Conservation (phyloP, 2,113 vertebrate species). For the Alosa alosa region DNA sequence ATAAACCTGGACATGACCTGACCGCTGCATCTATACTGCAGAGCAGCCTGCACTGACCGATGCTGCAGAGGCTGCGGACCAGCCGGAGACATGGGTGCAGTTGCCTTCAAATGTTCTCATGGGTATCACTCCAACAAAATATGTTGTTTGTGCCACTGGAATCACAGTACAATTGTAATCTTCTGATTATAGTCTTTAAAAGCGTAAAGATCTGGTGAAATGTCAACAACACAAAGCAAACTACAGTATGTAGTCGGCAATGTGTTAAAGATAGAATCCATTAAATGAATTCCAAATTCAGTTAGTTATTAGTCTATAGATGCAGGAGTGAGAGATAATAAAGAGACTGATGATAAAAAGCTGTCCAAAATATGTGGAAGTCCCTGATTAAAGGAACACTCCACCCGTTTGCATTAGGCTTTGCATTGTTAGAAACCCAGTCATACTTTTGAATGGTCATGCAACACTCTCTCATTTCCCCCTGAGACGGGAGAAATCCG, state of each 20-base stretch:
- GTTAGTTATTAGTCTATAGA: background rate
- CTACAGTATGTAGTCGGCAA: background rate
- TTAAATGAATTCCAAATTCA: background rate
- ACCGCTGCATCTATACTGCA: background rate
- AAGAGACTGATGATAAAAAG: too few species aligned
- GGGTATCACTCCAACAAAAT: background rate
- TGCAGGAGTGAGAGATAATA: too few species aligned
- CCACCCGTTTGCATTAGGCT: too few species aligned
- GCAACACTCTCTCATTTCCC: too few species aligned
- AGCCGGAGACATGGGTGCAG: too few species aligned
- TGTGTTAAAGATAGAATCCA: background rate
- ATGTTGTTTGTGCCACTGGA: background rate
- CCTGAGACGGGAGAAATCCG: too few species aligned
- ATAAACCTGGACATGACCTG: background rate
- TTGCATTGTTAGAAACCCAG: too few species aligned
- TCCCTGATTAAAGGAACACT: too few species aligned
- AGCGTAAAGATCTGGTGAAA: background rate
- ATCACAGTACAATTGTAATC: background rate
- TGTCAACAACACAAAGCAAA: background rate
- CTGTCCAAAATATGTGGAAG: too few species aligned
- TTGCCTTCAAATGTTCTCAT: background rate
- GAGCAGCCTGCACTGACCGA: background rate
- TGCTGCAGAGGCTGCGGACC: too few species aligned
- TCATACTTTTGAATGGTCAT: too few species aligned
- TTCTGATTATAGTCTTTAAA: background rate